These are phyloP conservation scores for Temnothorax ravouxi DNA, from an alignment of 2,888 invertebrate genomes.

Conservation along the genomic window DNA sequence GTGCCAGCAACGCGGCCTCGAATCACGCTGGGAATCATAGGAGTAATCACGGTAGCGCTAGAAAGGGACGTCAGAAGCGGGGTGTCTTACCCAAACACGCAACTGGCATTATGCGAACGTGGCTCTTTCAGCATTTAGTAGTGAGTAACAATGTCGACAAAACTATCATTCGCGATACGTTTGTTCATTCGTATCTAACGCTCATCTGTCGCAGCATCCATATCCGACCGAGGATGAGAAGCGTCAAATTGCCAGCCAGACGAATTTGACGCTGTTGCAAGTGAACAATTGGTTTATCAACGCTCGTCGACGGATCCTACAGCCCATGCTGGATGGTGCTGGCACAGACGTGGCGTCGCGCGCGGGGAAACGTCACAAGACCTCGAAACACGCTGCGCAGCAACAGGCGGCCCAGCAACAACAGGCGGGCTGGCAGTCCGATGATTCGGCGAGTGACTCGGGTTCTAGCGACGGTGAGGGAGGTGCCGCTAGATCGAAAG, in stretches of 20 bases:
- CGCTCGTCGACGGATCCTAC: conserved; percentile 95
- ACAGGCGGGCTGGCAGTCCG: conserved; percentile 83
- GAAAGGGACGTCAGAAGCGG: conserved; percentile 91
- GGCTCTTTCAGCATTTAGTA: conserved; percentile 98
- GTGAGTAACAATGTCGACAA: conserved; percentile 88
- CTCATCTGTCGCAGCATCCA: conserved; percentile 91
- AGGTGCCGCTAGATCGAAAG: conserved; percentile 82
- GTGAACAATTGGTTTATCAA: conserved; percentile 98
- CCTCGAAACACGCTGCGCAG: conserved; percentile 86
- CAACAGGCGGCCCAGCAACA: conserved; percentile 76
- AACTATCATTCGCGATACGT: not conserved
- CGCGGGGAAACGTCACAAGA: conserved; percentile 85
- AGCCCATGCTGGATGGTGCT: conserved; percentile 95
- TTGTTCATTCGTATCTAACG: conserved; percentile 1
- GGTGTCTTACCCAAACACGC: conserved; percentile 98
- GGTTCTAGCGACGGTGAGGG: conserved; percentile 84
- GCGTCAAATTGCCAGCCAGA: conserved; percentile 95
- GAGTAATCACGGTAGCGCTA: conserved; percentile 84
- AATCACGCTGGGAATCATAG: conserved; percentile 87
- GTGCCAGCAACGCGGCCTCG: conserved; percentile 86
- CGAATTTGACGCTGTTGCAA: conserved; percentile 94
- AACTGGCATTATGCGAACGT: conserved; percentile 98
- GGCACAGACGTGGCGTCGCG: conserved; percentile 86
- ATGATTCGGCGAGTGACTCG: conserved; percentile 84
- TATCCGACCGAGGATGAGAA: conserved; percentile 98